These are phyloP conservation scores for Acanthopleura granulata DNA, from an alignment of 2,888 invertebrate species.

Conservation along the genomic window DNA sequence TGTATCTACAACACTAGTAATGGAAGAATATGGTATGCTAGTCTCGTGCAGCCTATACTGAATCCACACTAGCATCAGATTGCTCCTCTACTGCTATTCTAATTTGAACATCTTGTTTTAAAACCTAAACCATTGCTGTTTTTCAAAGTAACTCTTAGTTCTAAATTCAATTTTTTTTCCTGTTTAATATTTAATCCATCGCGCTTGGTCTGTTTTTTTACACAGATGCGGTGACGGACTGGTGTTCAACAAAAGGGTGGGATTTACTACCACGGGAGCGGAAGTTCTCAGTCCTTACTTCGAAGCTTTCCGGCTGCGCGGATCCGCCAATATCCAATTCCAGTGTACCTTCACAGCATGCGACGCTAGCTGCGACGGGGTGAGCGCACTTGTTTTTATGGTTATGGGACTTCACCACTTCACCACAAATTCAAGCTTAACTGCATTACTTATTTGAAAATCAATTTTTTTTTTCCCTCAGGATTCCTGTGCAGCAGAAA, in stretches of 20 bases:
- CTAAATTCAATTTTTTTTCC: neutral
- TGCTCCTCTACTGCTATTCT: neutral
- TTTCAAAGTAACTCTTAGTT: neutral
- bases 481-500: too few species aligned
- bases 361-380: neutral
- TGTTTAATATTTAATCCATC: too few species aligned
- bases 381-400: neutral
- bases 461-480: too few species aligned
- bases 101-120: neutral
- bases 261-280: neutral
- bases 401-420: too few species aligned
- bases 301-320: neutral
- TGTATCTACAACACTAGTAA: too few species aligned
- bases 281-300: neutral
- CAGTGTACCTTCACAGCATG: constrained; percentile 2
- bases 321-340: neutral
- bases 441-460: too few species aligned
- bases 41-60: too few species aligned
- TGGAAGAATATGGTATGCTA: too few species aligned
- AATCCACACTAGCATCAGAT: neutral
- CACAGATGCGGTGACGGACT: neutral
- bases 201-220: too few species aligned
- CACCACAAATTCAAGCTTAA: too few species aligned
- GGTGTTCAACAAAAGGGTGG: neutral
- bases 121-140: neutral